A percentile compares a stretch with the other conserved stretches of the same genome.
Conservation (phyloP, 2,888 invertebrate species). For the Margaritifera margaritifera region DNA sequence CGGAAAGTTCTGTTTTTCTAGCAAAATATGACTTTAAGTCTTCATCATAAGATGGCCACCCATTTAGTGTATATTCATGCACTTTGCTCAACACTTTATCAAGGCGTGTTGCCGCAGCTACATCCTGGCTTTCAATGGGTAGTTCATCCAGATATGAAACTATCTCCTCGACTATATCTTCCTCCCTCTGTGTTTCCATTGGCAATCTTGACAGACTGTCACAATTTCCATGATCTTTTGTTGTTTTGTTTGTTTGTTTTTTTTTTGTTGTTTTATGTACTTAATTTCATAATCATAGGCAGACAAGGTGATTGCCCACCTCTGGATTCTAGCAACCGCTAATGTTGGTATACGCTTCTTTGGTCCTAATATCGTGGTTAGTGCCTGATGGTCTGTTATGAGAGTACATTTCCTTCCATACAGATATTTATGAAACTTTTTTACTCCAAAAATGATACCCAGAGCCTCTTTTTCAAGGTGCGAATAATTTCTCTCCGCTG, state of each 20-base stretch:
- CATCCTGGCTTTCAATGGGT: slow-evolving; percentile 6
- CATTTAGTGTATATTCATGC: slow-evolving; percentile 4
- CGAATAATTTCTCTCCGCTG: slow-evolving; percentile 66
- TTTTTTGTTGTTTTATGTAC: too few relatives aligned
- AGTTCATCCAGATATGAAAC: slow-evolving; percentile 11
- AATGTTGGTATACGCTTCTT: slow-evolving; percentile 51
- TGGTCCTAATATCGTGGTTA: slow-evolving; percentile 59
- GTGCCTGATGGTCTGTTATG: slow-evolving; percentile 64
- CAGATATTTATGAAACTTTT: slow-evolving; percentile 70
- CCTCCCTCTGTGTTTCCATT: slow-evolving; percentile 7
- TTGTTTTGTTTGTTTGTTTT: too few relatives aligned
- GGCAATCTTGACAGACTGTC: slow-evolving; percentile 61
- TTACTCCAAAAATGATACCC: slow-evolving; percentile 66
- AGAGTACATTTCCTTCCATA: slow-evolving; percentile 64
- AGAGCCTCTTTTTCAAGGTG: slow-evolving; percentile 70
- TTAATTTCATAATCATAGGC: slow-evolving; percentile 64
- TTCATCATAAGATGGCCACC: slow-evolving; percentile 8
- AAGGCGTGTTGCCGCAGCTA: slow-evolving; percentile 11
- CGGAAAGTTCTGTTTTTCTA: slow-evolving; percentile 4
- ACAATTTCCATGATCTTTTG: slow-evolving; percentile 58
- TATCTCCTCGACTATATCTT: neutral
- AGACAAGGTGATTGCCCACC: slow-evolving; percentile 57
- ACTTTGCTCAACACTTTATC: slow-evolving; percentile 11
- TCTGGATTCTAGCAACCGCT: slow-evolving; percentile 54
- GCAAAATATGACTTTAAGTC: slow-evolving; percentile 6